Evolutionary conservation across 1,140 invertebrate genomes (phyloP).

Genomic region (Coptotermes formosanus): DNA sequence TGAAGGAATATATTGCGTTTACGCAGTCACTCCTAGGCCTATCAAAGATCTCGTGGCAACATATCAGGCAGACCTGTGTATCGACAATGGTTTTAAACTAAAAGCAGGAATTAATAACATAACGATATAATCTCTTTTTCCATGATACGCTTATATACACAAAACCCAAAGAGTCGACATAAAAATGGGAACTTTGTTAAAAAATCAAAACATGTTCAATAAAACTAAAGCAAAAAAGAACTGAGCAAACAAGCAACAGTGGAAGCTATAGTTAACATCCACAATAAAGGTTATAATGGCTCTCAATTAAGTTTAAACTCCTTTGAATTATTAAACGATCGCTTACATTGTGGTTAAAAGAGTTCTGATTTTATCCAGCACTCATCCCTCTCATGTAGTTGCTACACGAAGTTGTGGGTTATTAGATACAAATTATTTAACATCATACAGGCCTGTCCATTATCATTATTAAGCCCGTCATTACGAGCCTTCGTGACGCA

Average conservation of each 20-base stretch:
- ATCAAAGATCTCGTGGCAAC: too few species aligned
- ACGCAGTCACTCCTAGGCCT: too few species aligned
- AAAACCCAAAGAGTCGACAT: not conserved
- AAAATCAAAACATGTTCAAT: not conserved
- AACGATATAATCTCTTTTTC: not conserved
- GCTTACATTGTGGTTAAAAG: not conserved
- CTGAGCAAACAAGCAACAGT: slow-evolving; percentile 25
- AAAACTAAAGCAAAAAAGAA: not conserved
- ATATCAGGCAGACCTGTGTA: too few species aligned
- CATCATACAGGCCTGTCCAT: not conserved
- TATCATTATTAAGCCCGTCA: not conserved
- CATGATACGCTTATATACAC: not conserved
- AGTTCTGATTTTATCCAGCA: slow-evolving; percentile 21
- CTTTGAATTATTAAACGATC: slow-evolving; percentile 28
- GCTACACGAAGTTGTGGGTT: not conserved
- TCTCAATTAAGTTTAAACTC: slow-evolving; percentile 15
- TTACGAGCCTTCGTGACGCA: not conserved
- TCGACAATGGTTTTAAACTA: not conserved
- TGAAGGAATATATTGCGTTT: too few species aligned
- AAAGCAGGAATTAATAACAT: not conserved
- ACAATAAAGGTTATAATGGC: slow-evolving; percentile 23
- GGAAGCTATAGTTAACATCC: slow-evolving; percentile 26
- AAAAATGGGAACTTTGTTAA: not conserved
- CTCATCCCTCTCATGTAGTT: not conserved
- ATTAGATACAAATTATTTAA: slow-evolving; percentile 11